Evolutionary conservation across 2,888 invertebrate species (phyloP).

Genomic region (Thelaira solivaga): DNA sequence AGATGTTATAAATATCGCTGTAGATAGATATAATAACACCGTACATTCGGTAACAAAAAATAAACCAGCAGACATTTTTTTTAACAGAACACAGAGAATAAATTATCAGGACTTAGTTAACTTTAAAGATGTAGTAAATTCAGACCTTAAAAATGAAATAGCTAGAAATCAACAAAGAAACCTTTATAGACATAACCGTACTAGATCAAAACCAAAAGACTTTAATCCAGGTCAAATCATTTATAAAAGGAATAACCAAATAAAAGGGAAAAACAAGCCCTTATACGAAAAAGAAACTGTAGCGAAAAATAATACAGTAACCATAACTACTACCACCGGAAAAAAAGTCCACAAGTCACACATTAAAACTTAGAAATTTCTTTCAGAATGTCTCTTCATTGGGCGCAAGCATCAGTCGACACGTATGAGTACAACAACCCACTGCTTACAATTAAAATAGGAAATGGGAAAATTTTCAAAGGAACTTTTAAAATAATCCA

Average conservation of each 20-base stretch:
- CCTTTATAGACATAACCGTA: background rate
- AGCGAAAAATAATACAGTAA: no score
- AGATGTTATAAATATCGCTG: background rate
- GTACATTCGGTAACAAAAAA: constrained; percentile 52
- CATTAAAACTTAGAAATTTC: background rate
- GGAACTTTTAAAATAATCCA: constrained; percentile 1
- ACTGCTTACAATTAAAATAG: background rate
- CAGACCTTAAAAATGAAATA: constrained; percentile 45
- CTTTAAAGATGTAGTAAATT: constrained; percentile 54
- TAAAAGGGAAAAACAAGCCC: no score
- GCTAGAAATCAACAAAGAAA: constrained; percentile 53
- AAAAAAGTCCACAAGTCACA: background rate
- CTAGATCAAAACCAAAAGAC: constrained; percentile 6
- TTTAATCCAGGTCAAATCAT: background rate
- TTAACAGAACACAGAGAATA: constrained; percentile 56
- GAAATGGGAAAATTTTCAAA: constrained; percentile 2
- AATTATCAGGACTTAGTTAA: constrained; percentile 57
- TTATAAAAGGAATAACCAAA: no score
- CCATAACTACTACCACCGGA: background rate
- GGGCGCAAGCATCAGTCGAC: constrained; percentile 22
- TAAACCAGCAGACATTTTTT: constrained; percentile 56
- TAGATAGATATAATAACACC: constrained; percentile 1
- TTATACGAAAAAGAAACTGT: no score
- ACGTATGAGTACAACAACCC: background rate
- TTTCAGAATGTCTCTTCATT: background rate